A percentile compares a stretch with the other conserved stretches of the same genome.
These are phyloP conservation scores for Spheniscus mendiculus DNA, from an alignment of 2,113 vertebrate genomes.

Conservation along the genomic window DNA sequence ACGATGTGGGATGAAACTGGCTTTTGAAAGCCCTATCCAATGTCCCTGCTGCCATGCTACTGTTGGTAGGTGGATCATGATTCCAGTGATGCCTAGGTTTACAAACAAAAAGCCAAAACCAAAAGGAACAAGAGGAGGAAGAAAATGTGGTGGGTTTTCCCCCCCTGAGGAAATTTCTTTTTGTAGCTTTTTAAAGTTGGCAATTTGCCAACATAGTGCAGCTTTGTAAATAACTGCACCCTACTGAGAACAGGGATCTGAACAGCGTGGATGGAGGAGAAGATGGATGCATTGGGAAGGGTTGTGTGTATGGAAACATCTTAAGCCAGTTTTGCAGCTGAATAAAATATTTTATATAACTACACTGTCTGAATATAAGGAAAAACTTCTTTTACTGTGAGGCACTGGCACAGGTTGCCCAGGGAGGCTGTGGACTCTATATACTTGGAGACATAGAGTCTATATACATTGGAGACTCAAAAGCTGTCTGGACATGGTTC, in stretches of 20 bases:
- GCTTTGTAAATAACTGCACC: background rate
- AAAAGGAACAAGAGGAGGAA: background rate
- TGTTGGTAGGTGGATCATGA: background rate
- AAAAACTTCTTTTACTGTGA: background rate
- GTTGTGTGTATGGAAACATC: background rate
- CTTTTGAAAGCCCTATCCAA: background rate
- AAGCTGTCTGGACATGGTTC: background rate
- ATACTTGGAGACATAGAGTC: background rate
- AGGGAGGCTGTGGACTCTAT: background rate
- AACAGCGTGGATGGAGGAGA: background rate
- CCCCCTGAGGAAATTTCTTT: background rate
- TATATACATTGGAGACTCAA: background rate
- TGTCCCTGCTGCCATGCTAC: background rate
- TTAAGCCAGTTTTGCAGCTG: background rate
- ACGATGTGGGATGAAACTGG: fast-evolving
- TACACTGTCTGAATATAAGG: background rate
- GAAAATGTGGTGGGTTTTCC: background rate
- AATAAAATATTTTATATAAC: background rate
- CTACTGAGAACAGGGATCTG: background rate
- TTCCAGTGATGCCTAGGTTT: background rate
- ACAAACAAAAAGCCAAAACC: background rate
- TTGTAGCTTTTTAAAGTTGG: background rate
- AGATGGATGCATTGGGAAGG: background rate
- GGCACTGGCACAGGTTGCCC: background rate
- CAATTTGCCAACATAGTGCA: background rate